Evolutionary conservation across 2,797 vertebrate species (phyloP), one percentile per base, ranked within the genome.

Genomic region (Ambastaia sidthimunki): DNA sequence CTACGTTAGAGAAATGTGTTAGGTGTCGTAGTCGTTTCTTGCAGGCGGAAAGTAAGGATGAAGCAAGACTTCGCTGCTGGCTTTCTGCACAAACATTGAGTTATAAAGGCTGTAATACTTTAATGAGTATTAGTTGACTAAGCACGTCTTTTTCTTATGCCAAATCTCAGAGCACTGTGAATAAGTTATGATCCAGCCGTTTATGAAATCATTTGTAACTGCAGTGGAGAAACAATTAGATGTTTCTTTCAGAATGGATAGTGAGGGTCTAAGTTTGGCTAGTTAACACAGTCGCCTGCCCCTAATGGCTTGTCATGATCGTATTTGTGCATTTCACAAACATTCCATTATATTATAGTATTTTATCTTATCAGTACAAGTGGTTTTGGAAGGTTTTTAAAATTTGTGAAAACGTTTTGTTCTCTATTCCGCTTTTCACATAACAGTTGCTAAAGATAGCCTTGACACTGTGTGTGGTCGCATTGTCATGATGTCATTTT

Each of bases 71-170:
- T 65, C 71, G 57, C 76, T 71, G 28, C 59, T 65, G 31, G 76
- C 28, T 54, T 65, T 63, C 11, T 65, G 47, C 37, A 21, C 47
- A 63, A 59, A 78, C 55, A 50, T 28, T 9, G 55, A 62, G 76
- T 78, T 78, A 63, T 62, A 71, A n/a, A n/a, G 25, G 55, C 28
- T 78, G 19, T 78, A 63, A 78, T 60, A 50, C 54, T 80, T 73
- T 73, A 73, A 66, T 73, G 70, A 47, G 70, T 41, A 57, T 73
- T 60, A 2, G 70, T 66, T 67, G 62, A 73, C 67, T 47, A 52
- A 80, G 60, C 63, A 55, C 9, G 0, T 72, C 18, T 31, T 57
- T 28, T 34, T 72, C 19, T 31, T 62, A 78, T 78, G 67, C 68
- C 28, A 23, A 23, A 25, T 71, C 28, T 79, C 59, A 31, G 60